Conservation (phyloP, 2,113 vertebrate species). For the Balaeniceps rex region DNA sequence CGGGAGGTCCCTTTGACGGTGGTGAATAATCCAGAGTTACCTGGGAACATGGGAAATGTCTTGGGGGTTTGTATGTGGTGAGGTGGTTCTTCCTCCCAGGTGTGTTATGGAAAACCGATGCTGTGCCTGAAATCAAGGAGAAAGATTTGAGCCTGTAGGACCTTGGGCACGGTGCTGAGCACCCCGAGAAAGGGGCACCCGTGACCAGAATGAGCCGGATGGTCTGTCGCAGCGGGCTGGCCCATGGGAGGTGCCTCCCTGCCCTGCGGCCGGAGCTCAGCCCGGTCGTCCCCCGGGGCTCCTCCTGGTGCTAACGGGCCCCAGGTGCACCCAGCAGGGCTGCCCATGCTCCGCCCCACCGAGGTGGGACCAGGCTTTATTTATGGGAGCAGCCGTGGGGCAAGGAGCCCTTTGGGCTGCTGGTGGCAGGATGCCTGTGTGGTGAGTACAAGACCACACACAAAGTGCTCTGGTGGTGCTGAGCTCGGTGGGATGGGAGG, state of each 20-base stretch:
- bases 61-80: not conserved
- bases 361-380: not conserved
- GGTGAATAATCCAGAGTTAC: not conserved
- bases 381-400: not conserved
- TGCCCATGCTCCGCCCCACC: rapidly evolving
- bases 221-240: not conserved
- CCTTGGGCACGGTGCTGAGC: not conserved
- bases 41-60: not conserved
- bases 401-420: rapidly evolving
- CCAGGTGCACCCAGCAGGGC: not conserved
- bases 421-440: rapidly evolving
- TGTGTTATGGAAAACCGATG: not conserved
- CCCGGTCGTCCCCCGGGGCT: too few relatives aligned
- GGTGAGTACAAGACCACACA: rapidly evolving
- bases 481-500: rapidly evolving
- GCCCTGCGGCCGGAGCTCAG: too few relatives aligned
- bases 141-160: not conserved
- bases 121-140: not conserved
- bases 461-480: rapidly evolving
- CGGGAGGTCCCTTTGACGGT: not conserved
- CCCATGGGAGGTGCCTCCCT: not conserved
- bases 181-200: not conserved
- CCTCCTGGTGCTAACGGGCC: too few relatives aligned
- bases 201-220: not conserved
- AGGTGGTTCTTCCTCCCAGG: not conserved